Base-by-base conservation (phyloP, 2,888 invertebrate species). In the Acanthosepion pharaonis region DNA sequence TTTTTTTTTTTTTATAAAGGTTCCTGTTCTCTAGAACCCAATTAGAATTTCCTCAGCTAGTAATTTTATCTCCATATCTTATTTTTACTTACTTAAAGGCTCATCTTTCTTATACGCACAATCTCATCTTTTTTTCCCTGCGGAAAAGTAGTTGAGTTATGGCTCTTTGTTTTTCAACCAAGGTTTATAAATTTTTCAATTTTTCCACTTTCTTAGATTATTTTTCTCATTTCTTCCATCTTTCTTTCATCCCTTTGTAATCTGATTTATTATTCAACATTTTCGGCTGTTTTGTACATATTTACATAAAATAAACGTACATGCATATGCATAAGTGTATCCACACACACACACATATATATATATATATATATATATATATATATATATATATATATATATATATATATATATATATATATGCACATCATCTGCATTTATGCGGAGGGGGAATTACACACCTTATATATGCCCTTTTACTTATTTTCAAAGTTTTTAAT, bases 41-140 rank as follows among this genome's bases (percentile, higher is more conserved):
- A 78, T 78, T 78, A 78, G 78, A 78, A 78, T 78, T 78, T 78
- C 78, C 78, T 78, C 78, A n/a, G 78, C 78, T 78, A 78, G 78
- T 78, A 78, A 78, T 78, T 78, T 78, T 78, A 78, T 78, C 78
- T 78, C n/a, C 78, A 78, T 78, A 78, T 78, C 78, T 78, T 78
- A 78, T 78, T 78, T 78, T 78, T 78, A 78, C 78, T 78, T 78
- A 78, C n/a, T 78, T 78, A 78, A 78, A 78, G 78, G 78, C 78
- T 78, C 78, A 78, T 78, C 78, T 78, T 78, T 78, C 78, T 78
- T 78, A 78, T 78, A 33, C 33, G 78, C n/a, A 78, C 59, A 78
- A 78, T n/a, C 78, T 78, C 18, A 78, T 78, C 78, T 78, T 78
- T 78, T 78, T 78, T 33, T 78, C 33, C 78, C 78, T n/a, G n/a